Evolutionary conservation across 35 echinoderm and acorn worm species (phyloP).

Genomic region (Hemicentrotus pulcherrimus): DNA sequence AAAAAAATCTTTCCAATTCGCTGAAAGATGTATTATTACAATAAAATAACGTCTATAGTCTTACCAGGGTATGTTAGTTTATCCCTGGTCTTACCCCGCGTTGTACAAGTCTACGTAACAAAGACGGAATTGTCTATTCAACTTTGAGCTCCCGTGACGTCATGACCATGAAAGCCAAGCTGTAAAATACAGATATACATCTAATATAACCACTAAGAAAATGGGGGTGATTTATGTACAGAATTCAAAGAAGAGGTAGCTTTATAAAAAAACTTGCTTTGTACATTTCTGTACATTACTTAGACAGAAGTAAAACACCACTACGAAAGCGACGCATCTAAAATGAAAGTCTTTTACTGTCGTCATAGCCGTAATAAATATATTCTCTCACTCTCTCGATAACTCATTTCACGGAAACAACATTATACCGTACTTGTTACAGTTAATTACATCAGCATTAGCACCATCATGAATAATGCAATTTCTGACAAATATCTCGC

Average conservation of each 20-base stretch:
- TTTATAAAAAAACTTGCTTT: neutral
- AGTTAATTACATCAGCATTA: neutral
- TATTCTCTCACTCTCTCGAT: neutral
- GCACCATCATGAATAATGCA: neutral
- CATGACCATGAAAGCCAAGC: neutral
- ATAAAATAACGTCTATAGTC: neutral
- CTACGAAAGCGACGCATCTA: neutral
- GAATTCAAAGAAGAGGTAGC: neutral
- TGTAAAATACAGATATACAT: neutral
- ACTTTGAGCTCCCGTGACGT: neutral
- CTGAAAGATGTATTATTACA: neutral
- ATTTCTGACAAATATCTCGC: neutral
- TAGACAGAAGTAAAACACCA: neutral
- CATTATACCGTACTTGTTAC: neutral
- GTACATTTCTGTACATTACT: neutral
- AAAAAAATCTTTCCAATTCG: neutral
- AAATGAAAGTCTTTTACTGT: neutral
- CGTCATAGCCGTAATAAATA: neutral
- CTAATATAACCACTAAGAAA: neutral
- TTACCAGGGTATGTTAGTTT: too few relatives aligned
- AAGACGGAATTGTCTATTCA: neutral
- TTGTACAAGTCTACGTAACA: neutral
- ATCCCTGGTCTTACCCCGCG: too few relatives aligned
- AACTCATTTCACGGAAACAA: neutral
- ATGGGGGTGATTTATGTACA: neutral